A percentile compares a stretch with the other conserved stretches of the same genome.
These are phyloP conservation scores for Larimichthys crocea DNA, from an alignment of 2,113 vertebrate species.

Conservation along the genomic window DNA sequence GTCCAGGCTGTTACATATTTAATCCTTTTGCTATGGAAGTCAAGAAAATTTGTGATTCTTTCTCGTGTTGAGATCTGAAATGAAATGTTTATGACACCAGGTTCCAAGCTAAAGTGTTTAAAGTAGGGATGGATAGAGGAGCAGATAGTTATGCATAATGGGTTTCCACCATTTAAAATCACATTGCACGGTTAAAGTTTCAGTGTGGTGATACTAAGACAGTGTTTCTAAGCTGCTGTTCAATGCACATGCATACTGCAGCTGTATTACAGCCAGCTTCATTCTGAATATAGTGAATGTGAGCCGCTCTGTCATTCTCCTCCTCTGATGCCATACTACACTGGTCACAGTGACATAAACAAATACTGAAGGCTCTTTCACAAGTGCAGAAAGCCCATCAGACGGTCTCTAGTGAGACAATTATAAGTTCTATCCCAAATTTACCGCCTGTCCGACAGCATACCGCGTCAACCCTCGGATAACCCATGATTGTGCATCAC, in stretches of 20 bases:
- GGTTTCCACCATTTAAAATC: not conserved
- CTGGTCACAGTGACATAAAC: constrained; percentile 77
- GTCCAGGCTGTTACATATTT: too few species aligned
- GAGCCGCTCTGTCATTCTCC: not conserved
- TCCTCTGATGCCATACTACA: constrained; percentile 35
- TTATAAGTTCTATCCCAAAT: constrained; percentile 62
- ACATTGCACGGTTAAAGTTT: not conserved
- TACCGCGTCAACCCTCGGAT: constrained; percentile 23
- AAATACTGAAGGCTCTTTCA: constrained; percentile 66
- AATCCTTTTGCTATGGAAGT: not conserved
- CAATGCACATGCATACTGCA: not conserved
- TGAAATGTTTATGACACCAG: constrained; percentile 15
- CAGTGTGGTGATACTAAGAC: not conserved
- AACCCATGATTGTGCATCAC: constrained; percentile 42
- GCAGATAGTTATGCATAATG: too few species aligned
- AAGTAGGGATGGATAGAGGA: not conserved
- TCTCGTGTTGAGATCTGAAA: not conserved
- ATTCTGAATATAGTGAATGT: not conserved
- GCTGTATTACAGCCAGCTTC: not conserved
- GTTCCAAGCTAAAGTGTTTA: not conserved
- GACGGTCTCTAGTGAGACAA: constrained; percentile 54
- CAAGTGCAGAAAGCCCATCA: constrained; percentile 71
- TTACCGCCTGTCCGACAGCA: constrained; percentile 47
- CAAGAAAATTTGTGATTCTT: not conserved
- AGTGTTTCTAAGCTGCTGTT: not conserved